Conservation (phyloP, 2,113 vertebrate species). For the Stigmatopora argus region DNA sequence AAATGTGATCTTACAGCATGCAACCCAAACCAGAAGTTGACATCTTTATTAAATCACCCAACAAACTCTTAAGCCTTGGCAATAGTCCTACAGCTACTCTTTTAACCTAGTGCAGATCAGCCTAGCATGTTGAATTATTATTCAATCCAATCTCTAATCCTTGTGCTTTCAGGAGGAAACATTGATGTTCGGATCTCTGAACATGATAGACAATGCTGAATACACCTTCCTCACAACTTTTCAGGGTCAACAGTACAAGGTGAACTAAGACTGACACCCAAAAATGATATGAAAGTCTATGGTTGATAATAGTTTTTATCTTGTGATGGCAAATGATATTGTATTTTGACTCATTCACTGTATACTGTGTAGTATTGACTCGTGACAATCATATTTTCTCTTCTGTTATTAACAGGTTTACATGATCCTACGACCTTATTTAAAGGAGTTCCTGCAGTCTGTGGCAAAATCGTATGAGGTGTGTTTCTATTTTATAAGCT, state of each 20-base stretch:
- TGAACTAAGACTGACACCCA: slow-evolving; percentile 25
- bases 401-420: slow-evolving; percentile 62
- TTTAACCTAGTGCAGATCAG: neutral
- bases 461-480: slow-evolving; percentile 78
- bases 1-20: neutral
- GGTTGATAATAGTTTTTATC: neutral
- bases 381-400: neutral
- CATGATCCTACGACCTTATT: slow-evolving; percentile 72
- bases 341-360: neutral
- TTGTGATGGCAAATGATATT: neutral
- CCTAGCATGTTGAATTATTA: neutral
- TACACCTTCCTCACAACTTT: slow-evolving; percentile 62
- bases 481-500: neutral
- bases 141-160: neutral
- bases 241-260: slow-evolving; percentile 71
- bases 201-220: slow-evolving; percentile 64
- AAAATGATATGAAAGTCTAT: neutral
- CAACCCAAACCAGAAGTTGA: too few species aligned
- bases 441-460: slow-evolving; percentile 74
- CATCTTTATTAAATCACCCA: too few species aligned
- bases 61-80: too few species aligned
- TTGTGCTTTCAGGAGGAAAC: slow-evolving; percentile 70
- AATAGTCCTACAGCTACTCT: neutral
- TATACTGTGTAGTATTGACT: neutral
- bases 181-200: slow-evolving; percentile 74